Conservation (phyloP, 2,797 vertebrate species). For the Pelobates cultripes region DNA sequence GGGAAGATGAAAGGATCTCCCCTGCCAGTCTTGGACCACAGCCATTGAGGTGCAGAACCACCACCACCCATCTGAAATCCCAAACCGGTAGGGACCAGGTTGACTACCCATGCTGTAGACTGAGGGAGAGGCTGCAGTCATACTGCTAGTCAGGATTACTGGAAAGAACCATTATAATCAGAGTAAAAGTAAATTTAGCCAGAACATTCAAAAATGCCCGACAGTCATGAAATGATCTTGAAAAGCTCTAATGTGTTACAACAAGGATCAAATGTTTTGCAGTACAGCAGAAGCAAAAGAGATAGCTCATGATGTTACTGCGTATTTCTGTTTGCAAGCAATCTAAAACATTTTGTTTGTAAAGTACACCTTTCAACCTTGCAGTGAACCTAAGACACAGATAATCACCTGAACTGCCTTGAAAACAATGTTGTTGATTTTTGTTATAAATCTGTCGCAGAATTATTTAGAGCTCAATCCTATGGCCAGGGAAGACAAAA, state of each 20-base stretch:
- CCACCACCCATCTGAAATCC: no score
- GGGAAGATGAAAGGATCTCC: no score
- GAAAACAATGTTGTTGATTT: conserved; percentile 38
- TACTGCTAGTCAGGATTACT: no score
- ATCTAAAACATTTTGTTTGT: neutral
- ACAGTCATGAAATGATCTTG: no score
- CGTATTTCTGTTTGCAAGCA: neutral
- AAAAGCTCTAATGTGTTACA: neutral
- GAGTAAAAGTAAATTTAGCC: no score
- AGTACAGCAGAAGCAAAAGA: neutral
- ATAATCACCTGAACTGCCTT: conserved; percentile 28
- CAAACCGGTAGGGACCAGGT: no score
- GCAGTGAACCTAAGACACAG: conserved; percentile 2
- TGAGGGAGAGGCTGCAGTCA: no score
- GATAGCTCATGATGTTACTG: neutral
- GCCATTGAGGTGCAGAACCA: no score
- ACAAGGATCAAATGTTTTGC: neutral
- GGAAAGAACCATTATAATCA: no score
- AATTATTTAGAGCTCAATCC: conserved; percentile 27
- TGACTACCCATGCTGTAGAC: no score
- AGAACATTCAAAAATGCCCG: no score
- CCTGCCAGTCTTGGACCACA: no score
- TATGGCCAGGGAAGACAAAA: conserved; percentile 21
- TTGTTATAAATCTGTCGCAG: conserved; percentile 44
- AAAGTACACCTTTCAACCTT: neutral